These are phyloP conservation scores for Mayetiola destructor DNA, from an alignment of 2,888 invertebrate species.

Conservation along the genomic window DNA sequence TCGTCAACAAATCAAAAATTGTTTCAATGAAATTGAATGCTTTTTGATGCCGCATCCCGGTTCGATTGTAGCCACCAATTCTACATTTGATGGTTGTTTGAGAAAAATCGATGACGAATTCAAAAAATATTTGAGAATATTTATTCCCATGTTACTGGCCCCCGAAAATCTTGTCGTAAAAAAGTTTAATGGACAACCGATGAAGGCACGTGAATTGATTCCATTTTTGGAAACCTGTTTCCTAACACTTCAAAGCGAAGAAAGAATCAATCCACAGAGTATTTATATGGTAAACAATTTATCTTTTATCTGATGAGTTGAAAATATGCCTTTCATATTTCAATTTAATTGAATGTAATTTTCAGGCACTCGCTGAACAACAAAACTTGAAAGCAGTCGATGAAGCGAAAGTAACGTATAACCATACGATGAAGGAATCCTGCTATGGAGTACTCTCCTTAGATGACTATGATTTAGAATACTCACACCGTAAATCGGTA, in stretches of 20 bases:
- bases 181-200: background rate
- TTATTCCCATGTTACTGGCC: conserved; percentile 4
- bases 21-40: background rate
- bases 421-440: background rate
- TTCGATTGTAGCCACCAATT: background rate
- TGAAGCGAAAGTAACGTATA: background rate
- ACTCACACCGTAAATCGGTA: background rate
- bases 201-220: background rate
- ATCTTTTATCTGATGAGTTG: background rate
- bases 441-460: background rate
- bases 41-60: conserved; percentile 16
- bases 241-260: background rate
- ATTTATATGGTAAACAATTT: background rate
- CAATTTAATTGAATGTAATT: too few relatives aligned
- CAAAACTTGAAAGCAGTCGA: background rate
- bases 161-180: conserved; percentile 11
- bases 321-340: background rate
- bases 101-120: conserved; percentile 13
- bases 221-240: background rate
- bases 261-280: background rate
- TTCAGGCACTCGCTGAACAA: background rate
- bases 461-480: background rate
- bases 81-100: background rate
- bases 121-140: background rate
- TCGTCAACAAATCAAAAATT: background rate